Conservation (phyloP, 2,797 vertebrate species). For the Chiroxiphia lanceolata region DNA sequence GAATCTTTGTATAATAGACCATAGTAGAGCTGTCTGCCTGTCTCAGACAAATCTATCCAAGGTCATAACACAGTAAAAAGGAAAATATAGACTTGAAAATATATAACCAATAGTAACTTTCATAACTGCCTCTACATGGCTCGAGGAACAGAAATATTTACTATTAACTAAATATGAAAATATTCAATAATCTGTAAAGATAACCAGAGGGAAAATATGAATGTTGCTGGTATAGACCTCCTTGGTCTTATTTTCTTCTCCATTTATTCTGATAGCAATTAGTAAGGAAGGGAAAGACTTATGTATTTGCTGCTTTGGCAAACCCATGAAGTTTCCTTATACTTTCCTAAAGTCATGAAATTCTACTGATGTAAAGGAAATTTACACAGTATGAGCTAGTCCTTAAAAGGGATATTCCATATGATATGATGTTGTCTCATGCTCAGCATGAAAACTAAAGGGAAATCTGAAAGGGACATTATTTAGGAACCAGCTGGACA, state of each 20-base stretch:
- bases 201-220: not conserved
- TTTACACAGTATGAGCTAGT: not conserved
- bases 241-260: not conserved
- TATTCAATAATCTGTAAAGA: not conserved
- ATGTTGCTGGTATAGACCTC: not conserved
- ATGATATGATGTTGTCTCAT: not conserved
- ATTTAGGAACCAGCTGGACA: not conserved
- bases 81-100: not conserved
- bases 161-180: not conserved
- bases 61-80: not conserved
- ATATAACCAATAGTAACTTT: not conserved
- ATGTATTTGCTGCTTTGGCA: not conserved
- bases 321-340: not conserved
- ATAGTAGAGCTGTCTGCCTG: not conserved
- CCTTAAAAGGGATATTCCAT: not conserved
- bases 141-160: not conserved
- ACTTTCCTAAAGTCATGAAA: not conserved
- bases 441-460: not conserved
- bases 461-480: not conserved
- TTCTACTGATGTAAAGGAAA: not conserved
- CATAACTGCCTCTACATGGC: not conserved
- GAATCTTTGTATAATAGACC: not conserved
- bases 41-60: not conserved
- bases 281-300: not conserved
- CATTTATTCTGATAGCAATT: not conserved